A percentile compares a stretch with the other conserved stretches of the same genome.
These are phyloP conservation scores for Sphecodes monilicornis DNA, from an alignment of 2,888 invertebrate species.

Conservation along the genomic window DNA sequence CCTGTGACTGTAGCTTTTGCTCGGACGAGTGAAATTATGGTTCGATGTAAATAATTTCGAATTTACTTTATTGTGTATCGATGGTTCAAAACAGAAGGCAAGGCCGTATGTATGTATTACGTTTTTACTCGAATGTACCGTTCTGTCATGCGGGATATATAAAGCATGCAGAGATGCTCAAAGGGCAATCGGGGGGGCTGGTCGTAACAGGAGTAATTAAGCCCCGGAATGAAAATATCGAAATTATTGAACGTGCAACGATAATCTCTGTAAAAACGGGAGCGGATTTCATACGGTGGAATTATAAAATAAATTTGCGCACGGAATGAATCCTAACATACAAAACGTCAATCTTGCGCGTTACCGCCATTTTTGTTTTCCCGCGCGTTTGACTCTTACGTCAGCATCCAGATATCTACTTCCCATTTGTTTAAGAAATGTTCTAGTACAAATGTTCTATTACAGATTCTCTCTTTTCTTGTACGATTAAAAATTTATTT, in stretches of 20 bases:
- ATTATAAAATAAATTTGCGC: constrained; percentile 6
- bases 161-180: neutral
- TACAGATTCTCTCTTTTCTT: too few species aligned
- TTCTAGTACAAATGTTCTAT: neutral
- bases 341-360: neutral
- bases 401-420: neutral
- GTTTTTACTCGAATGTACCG: neutral
- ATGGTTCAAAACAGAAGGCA: neutral
- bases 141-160: neutral
- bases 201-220: neutral
- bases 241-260: constrained; percentile 6
- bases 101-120: neutral
- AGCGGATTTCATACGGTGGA: neutral
- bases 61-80: neutral
- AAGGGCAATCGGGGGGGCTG: neutral
- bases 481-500: neutral
- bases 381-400: neutral
- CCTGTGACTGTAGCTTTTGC: neutral
- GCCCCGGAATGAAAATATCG: neutral
- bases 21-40: neutral
- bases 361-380: constrained; percentile 32
- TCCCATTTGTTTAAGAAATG: neutral
- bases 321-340: constrained; percentile 2
- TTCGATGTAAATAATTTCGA: neutral
- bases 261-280: neutral